Evolutionary conservation across 2,113 vertebrate species (phyloP).

Genomic region (Silurus asotus): DNA sequence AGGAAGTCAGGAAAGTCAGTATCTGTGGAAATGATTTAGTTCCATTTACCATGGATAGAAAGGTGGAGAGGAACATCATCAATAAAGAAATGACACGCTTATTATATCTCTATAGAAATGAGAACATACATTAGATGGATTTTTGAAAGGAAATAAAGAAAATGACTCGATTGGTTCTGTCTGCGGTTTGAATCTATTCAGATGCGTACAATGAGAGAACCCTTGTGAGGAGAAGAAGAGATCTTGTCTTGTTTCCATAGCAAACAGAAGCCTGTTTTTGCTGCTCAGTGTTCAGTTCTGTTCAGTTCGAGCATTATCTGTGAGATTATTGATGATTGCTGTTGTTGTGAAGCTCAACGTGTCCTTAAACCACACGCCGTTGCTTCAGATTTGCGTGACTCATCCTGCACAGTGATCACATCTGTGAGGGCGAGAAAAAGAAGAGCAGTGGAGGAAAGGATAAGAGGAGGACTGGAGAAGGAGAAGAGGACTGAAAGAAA

Average conservation of each 20-base stretch:
- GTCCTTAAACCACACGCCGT: neutral
- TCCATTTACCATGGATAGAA: neutral
- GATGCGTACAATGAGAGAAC: neutral
- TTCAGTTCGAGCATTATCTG: neutral
- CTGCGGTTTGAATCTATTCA: neutral
- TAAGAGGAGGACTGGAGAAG: neutral
- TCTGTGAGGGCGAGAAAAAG: neutral
- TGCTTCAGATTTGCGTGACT: neutral
- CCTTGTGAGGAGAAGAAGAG: neutral
- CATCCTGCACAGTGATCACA: neutral
- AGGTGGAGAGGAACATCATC: neutral
- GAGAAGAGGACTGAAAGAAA: neutral
- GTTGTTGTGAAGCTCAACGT: conserved; percentile 16
- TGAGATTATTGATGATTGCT: conserved; percentile 25
- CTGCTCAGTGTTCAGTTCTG: neutral
- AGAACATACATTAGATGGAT: neutral
- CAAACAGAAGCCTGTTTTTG: neutral
- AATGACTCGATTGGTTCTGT: neutral
- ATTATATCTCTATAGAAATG: neutral
- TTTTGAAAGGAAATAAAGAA: neutral
- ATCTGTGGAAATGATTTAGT: neutral
- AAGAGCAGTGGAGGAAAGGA: neutral
- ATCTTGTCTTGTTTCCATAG: conserved; percentile 27
- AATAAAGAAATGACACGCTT: neutral
- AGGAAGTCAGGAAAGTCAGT: too few relatives aligned